Evolutionary conservation across 2,797 vertebrate genomes (phyloP).

Genomic region (Myotis pilosus): DNA sequence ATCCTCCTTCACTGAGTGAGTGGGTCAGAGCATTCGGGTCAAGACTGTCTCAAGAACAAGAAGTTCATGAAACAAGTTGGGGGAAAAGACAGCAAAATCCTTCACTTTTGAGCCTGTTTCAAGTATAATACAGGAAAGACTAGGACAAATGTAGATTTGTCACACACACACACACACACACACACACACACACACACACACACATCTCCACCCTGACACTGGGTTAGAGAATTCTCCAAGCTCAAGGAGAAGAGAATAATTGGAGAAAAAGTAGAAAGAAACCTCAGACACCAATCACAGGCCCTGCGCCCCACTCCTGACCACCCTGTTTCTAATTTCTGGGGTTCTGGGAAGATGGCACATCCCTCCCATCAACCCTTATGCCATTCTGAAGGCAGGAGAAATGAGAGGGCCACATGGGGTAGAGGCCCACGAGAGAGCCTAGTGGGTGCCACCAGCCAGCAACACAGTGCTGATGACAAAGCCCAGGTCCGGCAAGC

Average conservation of each 20-base stretch:
- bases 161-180: background rate
- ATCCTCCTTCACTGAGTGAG: background rate
- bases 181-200: background rate
- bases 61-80: background rate
- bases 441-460: background rate
- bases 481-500: fast-evolving
- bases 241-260: background rate
- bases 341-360: background rate
- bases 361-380: background rate
- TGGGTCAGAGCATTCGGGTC: background rate
- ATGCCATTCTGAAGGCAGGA: background rate
- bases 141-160: background rate
- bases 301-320: too few species aligned
- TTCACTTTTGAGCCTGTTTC: background rate
- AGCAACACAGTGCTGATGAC: fast-evolving
- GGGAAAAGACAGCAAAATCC: background rate
- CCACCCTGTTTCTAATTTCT: background rate
- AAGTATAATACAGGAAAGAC: background rate
- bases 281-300: background rate
- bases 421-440: background rate
- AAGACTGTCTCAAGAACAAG: background rate
- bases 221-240: background rate
- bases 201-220: background rate
- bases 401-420: background rate
- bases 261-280: background rate